These are phyloP conservation scores for Maconellicoccus hirsutus DNA, from an alignment of 1,140 invertebrate genomes.

Conservation along the genomic window DNA sequence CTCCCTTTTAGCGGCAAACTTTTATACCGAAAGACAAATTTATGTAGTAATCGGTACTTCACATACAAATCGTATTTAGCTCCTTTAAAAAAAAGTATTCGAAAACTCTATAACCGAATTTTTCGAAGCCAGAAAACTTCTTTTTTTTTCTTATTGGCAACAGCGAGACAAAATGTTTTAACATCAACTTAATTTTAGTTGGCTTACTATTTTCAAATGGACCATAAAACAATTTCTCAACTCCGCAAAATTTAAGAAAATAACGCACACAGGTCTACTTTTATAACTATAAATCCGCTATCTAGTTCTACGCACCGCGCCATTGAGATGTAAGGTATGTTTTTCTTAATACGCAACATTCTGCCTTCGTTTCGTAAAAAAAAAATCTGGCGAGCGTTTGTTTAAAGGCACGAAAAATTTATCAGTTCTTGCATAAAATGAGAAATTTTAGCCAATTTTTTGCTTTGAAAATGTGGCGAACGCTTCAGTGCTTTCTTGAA, in stretches of 20 bases:
- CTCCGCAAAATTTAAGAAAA: not conserved
- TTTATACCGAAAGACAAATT: not conserved
- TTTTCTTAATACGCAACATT: not conserved
- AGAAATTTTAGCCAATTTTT: not conserved
- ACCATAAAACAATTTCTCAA: not conserved
- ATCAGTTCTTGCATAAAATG: not conserved
- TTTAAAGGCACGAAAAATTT: not conserved
- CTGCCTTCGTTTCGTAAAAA: not conserved
- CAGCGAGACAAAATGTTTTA: not conserved
- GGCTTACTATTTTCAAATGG: slow-evolving; percentile 4
- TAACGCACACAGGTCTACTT: not conserved
- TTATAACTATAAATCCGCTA: too few relatives aligned
- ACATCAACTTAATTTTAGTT: not conserved
- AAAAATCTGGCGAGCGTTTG: not conserved
- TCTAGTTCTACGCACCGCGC: too few relatives aligned
- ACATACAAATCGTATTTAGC: not conserved
- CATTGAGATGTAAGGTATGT: not conserved
- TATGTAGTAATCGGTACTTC: not conserved
- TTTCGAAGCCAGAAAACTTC: not conserved
- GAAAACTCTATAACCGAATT: not conserved
- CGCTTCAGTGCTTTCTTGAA: not conserved
- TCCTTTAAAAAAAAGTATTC: not conserved
- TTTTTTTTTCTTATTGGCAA: not conserved
- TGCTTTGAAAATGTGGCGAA: not conserved
- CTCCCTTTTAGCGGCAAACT: too few relatives aligned